Conservation (phyloP, 2,888 invertebrate species). For the Drepana falcataria region DNA sequence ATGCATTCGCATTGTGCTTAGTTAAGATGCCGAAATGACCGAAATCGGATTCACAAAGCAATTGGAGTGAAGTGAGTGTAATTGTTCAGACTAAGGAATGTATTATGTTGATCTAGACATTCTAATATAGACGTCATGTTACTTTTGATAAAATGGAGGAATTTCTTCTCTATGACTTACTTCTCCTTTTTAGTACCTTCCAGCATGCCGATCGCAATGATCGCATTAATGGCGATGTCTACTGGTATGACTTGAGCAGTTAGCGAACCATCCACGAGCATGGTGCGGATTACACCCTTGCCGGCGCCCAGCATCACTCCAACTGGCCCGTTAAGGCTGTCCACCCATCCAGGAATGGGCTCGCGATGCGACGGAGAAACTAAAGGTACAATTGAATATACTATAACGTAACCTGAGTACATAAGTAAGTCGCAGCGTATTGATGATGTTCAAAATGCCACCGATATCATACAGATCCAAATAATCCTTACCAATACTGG, state of each 20-base stretch:
- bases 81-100: too few relatives aligned
- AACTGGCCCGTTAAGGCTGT: conserved; percentile 93
- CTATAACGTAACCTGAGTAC: too few relatives aligned
- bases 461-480: background rate
- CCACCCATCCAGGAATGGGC: conserved; percentile 92
- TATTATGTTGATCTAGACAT: too few relatives aligned
- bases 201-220: conserved; percentile 85
- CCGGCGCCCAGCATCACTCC: conserved; percentile 89
- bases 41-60: too few relatives aligned
- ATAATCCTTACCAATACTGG: conserved; percentile 88
- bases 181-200: conserved; percentile 70
- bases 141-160: too few relatives aligned
- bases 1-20: too few relatives aligned
- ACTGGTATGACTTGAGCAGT: conserved; percentile 87
- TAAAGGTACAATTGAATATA: background rate
- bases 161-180: conserved; percentile 34
- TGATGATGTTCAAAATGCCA: background rate
- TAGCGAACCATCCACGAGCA: conserved; percentile 85
- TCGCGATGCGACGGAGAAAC: conserved; percentile 77
- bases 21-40: too few relatives aligned
- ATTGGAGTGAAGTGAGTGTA: too few relatives aligned
- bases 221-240: conserved; percentile 87
- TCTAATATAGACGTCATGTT: too few relatives aligned
- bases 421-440: too few relatives aligned
- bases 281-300: conserved; percentile 91